Conservation (phyloP, 2,888 invertebrate species). For the Drosophila prolongata region DNA sequence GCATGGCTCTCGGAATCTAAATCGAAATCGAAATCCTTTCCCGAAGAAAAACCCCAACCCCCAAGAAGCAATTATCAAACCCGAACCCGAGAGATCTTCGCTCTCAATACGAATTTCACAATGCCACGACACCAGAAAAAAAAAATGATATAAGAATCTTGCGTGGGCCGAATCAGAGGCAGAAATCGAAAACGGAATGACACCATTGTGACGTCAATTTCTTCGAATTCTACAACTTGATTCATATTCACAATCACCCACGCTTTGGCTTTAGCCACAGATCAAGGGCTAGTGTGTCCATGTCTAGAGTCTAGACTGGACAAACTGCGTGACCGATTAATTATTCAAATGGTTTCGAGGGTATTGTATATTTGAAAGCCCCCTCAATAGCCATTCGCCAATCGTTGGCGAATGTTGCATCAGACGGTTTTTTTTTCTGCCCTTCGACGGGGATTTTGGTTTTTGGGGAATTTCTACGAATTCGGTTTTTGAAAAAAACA, state of each 20-base stretch:
- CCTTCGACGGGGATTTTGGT: conserved; percentile 50
- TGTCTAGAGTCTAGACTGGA: conserved; percentile 41
- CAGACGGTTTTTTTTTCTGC: conserved; percentile 66
- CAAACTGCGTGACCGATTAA: conserved; percentile 50
- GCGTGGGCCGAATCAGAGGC: conserved; percentile 26
- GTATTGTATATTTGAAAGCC: conserved; percentile 36
- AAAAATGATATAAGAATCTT: conserved; percentile 32
- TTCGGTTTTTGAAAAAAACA: conserved; percentile 2
- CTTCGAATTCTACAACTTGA: conserved; percentile 8
- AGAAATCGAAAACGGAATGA: conserved; percentile 22
- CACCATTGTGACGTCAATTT: conserved; percentile 41
- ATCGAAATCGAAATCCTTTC: conserved; percentile 21
- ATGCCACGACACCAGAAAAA: conserved; percentile 40
- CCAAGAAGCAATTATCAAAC: background rate
- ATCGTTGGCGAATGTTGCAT: conserved; percentile 72
- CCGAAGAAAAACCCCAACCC: conserved; percentile 6
- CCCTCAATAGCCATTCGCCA: conserved; percentile 48
- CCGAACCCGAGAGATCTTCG: conserved; percentile 9
- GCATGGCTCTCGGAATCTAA: background rate
- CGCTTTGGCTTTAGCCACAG: conserved; percentile 13
- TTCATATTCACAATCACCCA: conserved; percentile 14
- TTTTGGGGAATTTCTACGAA: conserved; percentile 13
- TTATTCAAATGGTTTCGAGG: conserved; percentile 59
- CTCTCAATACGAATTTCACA: conserved; percentile 40
- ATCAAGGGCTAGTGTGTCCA: conserved; percentile 36